Conservation (phyloP, 2,113 vertebrate genomes). For the Toxotes jaculatrix region DNA sequence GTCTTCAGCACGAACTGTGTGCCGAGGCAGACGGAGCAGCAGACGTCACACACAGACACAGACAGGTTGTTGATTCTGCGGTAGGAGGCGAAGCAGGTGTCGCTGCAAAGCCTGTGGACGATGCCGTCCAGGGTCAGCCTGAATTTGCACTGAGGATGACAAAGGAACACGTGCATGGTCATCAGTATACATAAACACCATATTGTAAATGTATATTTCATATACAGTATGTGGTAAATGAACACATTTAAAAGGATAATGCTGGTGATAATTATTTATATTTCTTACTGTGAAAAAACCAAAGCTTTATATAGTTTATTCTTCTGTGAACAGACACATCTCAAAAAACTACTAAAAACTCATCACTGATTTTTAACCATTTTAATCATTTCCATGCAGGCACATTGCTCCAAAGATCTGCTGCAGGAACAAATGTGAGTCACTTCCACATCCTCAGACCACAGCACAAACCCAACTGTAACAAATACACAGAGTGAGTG, state of each 20-base stretch:
- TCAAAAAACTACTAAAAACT: too few species aligned
- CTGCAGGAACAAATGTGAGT: too few species aligned
- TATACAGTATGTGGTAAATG: neutral
- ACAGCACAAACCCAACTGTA: too few species aligned
- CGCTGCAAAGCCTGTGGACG: constrained; percentile 33
- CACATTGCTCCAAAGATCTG: too few species aligned
- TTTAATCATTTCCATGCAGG: too few species aligned
- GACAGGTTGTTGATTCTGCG: neutral
- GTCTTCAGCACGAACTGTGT: neutral
- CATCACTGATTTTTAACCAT: too few species aligned
- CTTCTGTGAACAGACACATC: too few species aligned
- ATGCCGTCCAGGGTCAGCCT: neutral
- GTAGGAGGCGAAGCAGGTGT: constrained; percentile 31
- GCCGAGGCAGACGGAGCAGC: neutral
- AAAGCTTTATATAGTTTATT: too few species aligned
- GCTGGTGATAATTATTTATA: too few species aligned
- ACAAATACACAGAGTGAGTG: neutral
- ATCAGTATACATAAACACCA: neutral
- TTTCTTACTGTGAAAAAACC: too few species aligned
- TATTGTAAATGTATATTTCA: neutral
- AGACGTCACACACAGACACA: constrained; percentile 14
- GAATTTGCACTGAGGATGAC: constrained; percentile 32
- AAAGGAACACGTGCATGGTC: neutral
- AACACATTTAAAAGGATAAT: neutral
- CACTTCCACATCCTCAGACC: too few species aligned